phyloP scores from a whole-genome alignment of 2,113 vertebrate species.

The Micronisus gabar region DNA sequence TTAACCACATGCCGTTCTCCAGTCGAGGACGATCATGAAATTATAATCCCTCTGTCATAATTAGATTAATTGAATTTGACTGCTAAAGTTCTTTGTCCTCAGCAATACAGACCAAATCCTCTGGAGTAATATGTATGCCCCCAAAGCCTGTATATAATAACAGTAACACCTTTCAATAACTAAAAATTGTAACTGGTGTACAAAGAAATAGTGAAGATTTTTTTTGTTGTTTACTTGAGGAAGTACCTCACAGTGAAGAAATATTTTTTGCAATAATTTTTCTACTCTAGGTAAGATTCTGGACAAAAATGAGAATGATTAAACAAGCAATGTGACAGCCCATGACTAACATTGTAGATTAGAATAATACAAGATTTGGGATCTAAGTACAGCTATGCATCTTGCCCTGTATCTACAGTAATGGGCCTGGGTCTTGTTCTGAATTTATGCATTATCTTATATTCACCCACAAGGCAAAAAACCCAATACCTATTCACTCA shows the following conservation, averaged over 20 bases:
- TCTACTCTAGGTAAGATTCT: neutral
- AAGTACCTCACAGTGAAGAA: neutral
- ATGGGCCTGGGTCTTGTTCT: neutral
- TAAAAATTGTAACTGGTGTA: neutral
- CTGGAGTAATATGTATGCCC: neutral
- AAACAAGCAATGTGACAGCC: neutral
- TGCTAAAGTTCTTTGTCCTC: neutral
- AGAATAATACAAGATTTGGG: neutral
- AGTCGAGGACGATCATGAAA: neutral
- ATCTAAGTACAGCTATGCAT: neutral
- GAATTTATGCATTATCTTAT: neutral
- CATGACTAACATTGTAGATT: neutral
- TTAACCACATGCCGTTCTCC: neutral
- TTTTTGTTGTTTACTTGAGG: neutral
- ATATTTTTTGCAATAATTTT: neutral
- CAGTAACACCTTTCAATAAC: neutral
- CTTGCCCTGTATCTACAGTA: neutral
- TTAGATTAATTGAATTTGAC: neutral
- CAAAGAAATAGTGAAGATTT: neutral
- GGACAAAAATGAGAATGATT: neutral
- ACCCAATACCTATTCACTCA: fast-evolving
- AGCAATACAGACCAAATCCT: neutral
- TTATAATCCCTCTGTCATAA: neutral
- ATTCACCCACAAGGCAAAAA: neutral
- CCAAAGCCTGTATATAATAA: neutral